Conservation (phyloP, 2,888 invertebrate species). For the Miltochrista miniata region DNA sequence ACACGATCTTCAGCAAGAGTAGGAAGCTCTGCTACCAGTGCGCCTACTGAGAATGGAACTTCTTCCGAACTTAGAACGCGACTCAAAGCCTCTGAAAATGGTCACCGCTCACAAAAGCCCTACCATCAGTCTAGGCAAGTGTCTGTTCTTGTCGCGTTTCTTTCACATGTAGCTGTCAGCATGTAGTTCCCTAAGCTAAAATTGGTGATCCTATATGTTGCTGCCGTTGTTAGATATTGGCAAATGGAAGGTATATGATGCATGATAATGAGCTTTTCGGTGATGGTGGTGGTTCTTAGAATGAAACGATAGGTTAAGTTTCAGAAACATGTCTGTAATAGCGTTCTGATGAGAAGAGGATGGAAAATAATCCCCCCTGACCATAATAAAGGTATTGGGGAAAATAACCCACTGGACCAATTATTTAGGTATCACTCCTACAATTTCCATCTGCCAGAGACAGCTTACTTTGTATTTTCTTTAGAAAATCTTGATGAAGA, state of each 20-base stretch:
- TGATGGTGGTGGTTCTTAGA: conserved; percentile 42
- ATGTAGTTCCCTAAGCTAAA: conserved; percentile 38
- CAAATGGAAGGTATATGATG: conserved; percentile 32
- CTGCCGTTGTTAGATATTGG: conserved; percentile 20
- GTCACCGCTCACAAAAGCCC: conserved; percentile 71
- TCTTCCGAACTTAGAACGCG: conserved; percentile 74
- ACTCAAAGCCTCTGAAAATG: conserved; percentile 72
- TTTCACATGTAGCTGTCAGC: conserved; percentile 89
- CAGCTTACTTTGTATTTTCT: too few species aligned
- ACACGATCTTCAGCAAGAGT: conserved; percentile 82
- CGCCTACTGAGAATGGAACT: conserved; percentile 73
- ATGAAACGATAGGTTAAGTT: too few species aligned
- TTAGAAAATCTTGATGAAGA: too few species aligned
- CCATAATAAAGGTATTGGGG: too few species aligned
- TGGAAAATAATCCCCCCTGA: too few species aligned
- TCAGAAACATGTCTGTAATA: too few species aligned
- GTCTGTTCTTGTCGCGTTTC: conserved; percentile 76
- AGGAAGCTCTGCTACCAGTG: conserved; percentile 70
- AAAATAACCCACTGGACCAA: too few species aligned
- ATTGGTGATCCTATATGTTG: conserved; percentile 23
- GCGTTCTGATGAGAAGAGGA: too few species aligned
- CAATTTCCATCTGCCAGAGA: too few species aligned
- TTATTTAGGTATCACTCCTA: too few species aligned
- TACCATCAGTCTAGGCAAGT: conserved; percentile 76
- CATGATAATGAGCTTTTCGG: conserved; percentile 52